Evolutionary conservation across 2,113 vertebrate species (phyloP), one percentile per base, ranked within the genome.

Genomic region (Procavia capensis): DNA sequence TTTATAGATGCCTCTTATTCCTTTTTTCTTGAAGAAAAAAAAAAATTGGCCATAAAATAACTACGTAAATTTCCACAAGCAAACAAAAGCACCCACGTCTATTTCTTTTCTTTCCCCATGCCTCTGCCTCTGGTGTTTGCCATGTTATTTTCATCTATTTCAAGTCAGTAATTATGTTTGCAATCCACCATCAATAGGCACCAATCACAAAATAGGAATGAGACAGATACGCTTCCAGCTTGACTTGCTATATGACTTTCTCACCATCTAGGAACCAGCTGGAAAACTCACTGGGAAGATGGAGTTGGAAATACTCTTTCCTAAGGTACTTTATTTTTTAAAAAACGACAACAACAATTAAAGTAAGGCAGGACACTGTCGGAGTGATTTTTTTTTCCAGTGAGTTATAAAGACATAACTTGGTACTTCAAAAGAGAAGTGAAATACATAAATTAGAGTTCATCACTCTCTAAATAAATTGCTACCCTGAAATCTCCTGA

Each of bases 21-120:
- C 66, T 95, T 43, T 78, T 88, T 86, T 57, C 75, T 78, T 70
- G 43, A 85, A 82, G 57, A 91, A 94, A 96, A 94, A 88, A 63
- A 91, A 94, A 97, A 94, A 88, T 84, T 36, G 47, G 5, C 85
- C 72, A 87, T 61, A 92, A 93, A 92, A 90, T 76, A 81, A 74
- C 59, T 72, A 91, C 41, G 41, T 43, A 88, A 70, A 95, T 76
- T 88, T 85, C 92, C 45, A 63, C 95, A 82, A 91, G 54, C 81
- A 94, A 91, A 93, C 31, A 74, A 85, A 95, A 94, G 81, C 16
- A 75, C 57, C 29, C 31, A 78, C 64, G 45, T 34, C 13, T 34
- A 82, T 3, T 3, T 83, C 3, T 88, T 90, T 61, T 43, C 88
- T 50, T 95, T 92, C 79, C 1, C 20, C 78, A 66, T 24, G 17